phyloP scores from a whole-genome alignment of 2,113 vertebrate species.

The Myrmecobius fasciatus region DNA sequence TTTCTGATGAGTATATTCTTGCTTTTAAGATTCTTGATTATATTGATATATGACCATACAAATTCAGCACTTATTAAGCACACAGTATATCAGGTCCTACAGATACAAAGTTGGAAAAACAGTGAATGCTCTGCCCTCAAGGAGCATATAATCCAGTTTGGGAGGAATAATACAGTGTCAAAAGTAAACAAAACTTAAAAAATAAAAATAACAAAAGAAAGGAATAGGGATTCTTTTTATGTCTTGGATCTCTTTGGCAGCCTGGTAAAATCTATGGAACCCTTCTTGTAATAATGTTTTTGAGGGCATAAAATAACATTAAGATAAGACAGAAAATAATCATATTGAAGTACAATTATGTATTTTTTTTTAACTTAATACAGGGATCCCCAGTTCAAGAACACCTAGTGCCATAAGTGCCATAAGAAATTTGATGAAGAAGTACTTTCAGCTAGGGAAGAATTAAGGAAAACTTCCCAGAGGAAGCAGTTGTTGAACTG shows the following conservation, averaged over 20 bases:
- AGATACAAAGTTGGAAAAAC: not conserved
- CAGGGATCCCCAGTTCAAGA: too few relatives aligned
- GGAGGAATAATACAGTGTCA: not conserved
- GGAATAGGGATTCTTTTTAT: not conserved
- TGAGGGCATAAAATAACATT: not conserved
- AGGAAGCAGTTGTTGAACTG: not conserved
- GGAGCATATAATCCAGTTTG: not conserved
- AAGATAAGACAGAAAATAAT: not conserved
- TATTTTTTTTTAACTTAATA: too few relatives aligned
- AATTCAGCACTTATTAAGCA: not conserved
- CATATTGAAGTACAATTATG: not conserved
- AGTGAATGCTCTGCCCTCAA: not conserved
- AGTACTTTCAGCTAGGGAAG: not conserved
- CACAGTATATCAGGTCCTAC: not conserved
- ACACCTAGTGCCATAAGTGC: not conserved
- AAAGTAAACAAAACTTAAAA: not conserved
- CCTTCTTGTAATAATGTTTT: not conserved
- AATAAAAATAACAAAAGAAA: not conserved
- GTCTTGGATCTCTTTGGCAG: not conserved
- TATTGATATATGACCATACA: not conserved
- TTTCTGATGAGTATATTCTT: not conserved
- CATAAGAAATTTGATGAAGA: not conserved
- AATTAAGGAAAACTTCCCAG: too few relatives aligned
- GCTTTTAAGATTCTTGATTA: not conserved
- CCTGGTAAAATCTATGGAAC: not conserved